Percentiles rank a stretch among this genome's conserved stretches.
These are phyloP conservation scores for Virgularia gustaviana DNA, from an alignment of 92 coral and sea anemone species.

Conservation along the genomic window DNA sequence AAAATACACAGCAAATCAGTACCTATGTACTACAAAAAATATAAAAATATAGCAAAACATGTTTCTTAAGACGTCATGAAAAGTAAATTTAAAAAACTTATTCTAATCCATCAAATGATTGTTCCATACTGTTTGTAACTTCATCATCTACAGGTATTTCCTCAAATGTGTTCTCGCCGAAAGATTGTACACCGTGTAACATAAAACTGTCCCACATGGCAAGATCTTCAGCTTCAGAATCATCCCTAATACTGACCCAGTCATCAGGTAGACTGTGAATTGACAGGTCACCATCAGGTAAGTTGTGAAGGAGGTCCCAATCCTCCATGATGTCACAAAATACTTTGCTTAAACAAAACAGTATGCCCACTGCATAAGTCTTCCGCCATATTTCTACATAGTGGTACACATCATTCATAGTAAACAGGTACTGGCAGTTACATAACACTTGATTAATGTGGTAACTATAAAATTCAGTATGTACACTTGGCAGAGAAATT, in stretches of 20 bases:
- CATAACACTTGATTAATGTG: constrained; percentile 14
- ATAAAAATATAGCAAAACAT: too few relatives aligned
- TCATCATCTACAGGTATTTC: not conserved
- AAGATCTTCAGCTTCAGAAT: constrained; percentile 24
- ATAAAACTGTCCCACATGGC: constrained; percentile 22
- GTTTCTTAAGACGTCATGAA: too few relatives aligned
- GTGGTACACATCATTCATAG: not conserved
- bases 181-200: not conserved
- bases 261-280: constrained; percentile 28
- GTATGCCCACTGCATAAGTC: not conserved
- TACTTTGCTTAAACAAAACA: not conserved
- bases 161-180: not conserved
- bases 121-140: not conserved
- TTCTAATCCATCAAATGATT: not conserved
- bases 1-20: too few relatives aligned
- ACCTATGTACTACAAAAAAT: too few relatives aligned
- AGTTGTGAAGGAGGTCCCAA: not conserved
- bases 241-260: constrained; percentile 26
- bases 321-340: constrained; percentile 1
- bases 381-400: not conserved
- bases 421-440: constrained; percentile 20
- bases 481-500: not conserved
- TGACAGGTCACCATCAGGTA: constrained; percentile 13
- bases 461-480: constrained; percentile 24
- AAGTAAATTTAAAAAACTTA: too few relatives aligned